These are phyloP conservation scores for Vicugna pacos DNA, from an alignment of 2,113 vertebrate species.

Conservation along the genomic window DNA sequence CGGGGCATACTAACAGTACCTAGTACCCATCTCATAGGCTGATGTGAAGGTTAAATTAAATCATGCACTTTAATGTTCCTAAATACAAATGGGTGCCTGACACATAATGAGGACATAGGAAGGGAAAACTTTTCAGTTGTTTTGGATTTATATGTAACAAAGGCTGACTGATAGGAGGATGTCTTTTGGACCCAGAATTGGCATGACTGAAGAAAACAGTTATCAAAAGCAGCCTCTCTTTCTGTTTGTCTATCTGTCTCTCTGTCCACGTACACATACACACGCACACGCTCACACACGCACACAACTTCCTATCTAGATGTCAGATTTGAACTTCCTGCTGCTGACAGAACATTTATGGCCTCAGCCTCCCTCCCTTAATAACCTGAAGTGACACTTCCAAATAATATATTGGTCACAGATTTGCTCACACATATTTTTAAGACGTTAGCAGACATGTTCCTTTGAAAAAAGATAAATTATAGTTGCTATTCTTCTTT, in stretches of 20 bases:
- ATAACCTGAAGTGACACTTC: constrained; percentile 25
- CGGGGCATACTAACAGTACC: not conserved
- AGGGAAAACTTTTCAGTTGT: not conserved
- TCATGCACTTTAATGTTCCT: not conserved
- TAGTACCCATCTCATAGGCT: not conserved
- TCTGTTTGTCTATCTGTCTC: fast-evolving
- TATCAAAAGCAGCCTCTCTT: not conserved
- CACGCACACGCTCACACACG: too few species aligned
- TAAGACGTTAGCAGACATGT: constrained; percentile 12
- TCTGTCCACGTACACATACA: fast-evolving
- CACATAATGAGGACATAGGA: not conserved
- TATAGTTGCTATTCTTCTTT: not conserved
- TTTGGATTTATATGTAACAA: not conserved
- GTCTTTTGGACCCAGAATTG: not conserved
- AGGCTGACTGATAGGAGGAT: not conserved
- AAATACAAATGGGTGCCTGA: not conserved
- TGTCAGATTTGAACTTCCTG: not conserved
- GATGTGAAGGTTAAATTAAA: not conserved
- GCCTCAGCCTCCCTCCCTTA: constrained; percentile 27
- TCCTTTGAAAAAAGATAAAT: constrained; percentile 41
- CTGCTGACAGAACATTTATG: not conserved
- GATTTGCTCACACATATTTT: constrained; percentile 4
- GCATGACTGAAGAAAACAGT: not conserved
- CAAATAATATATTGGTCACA: not conserved
- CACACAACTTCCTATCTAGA: not conserved